A percentile compares a stretch with the other conserved stretches of the same genome.
These are phyloP conservation scores for Suncus etruscus DNA, from an alignment of 2,113 vertebrate genomes.

Conservation along the genomic window DNA sequence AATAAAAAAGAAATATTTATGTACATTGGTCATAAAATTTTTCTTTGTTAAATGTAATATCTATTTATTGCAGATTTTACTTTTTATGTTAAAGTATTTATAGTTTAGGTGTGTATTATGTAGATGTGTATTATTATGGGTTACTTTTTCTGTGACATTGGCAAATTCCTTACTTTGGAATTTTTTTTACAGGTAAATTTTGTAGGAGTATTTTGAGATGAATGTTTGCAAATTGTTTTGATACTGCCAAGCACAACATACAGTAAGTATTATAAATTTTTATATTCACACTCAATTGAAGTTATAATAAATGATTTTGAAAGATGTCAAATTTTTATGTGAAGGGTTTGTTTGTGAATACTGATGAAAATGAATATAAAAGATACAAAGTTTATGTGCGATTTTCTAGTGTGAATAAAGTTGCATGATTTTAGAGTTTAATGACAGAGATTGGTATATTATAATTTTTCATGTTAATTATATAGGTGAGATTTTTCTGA, in stretches of 20 bases:
- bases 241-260: slow-evolving; percentile 72
- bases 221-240: slow-evolving; percentile 77
- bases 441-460: slow-evolving; percentile 8
- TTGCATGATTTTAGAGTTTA: slow-evolving; percentile 56
- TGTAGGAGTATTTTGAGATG: slow-evolving; percentile 74
- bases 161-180: slow-evolving; percentile 56
- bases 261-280: slow-evolving; percentile 79
- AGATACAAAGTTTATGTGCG: slow-evolving; percentile 33
- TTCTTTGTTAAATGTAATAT: neutral
- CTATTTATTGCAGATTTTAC: slow-evolving; percentile 36
- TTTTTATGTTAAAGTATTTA: slow-evolving; percentile 17
- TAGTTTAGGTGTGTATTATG: neutral
- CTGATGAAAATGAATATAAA: slow-evolving; percentile 53
- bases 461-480: neutral
- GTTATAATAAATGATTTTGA: slow-evolving; percentile 62
- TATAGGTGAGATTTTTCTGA: too few species aligned
- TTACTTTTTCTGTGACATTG: slow-evolving; percentile 63
- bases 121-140: slow-evolving; percentile 4
- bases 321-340: slow-evolving; percentile 64
- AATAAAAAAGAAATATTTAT: slow-evolving; percentile 27
- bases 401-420: slow-evolving; percentile 36
- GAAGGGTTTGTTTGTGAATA: slow-evolving; percentile 56
- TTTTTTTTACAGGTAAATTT: slow-evolving; percentile 74
- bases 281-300: slow-evolving; percentile 64
- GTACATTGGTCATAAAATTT: neutral